Conservation (phyloP, 2,113 vertebrate genomes). For the Ctenomys sociabilis region DNA sequence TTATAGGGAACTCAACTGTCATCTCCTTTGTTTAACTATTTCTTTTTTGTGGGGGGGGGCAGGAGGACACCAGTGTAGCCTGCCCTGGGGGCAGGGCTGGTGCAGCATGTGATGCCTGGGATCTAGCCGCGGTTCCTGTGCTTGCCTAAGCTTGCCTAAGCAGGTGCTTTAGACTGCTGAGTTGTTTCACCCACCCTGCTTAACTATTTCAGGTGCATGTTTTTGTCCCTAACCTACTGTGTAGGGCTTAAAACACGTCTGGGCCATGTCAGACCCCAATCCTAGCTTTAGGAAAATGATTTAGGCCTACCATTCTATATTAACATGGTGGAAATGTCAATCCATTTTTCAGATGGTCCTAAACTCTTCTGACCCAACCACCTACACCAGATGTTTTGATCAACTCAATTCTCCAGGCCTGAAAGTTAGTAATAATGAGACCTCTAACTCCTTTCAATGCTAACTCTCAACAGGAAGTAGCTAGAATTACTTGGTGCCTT, state of each 20-base stretch:
- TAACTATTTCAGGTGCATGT: neutral
- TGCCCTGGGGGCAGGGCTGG: too few species aligned
- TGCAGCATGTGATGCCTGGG: too few species aligned
- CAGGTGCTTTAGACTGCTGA: too few species aligned
- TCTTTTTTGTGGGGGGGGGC: too few species aligned
- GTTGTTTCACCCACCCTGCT: too few species aligned
- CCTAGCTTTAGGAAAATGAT: neutral
- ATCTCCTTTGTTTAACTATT: neutral
- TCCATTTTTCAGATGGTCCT: neutral
- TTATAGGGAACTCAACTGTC: neutral
- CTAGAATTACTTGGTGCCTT: neutral
- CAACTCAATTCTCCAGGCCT: neutral
- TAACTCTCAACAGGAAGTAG: neutral
- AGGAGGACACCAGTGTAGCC: too few species aligned
- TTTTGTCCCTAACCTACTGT: neutral
- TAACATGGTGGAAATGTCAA: neutral
- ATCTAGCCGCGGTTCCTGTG: too few species aligned
- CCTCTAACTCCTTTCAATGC: neutral
- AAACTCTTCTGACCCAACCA: neutral
- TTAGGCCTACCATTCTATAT: neutral
- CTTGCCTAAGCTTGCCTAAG: too few species aligned
- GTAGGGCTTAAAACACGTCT: neutral
- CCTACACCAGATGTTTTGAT: neutral
- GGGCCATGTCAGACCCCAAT: neutral
- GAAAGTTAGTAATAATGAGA: neutral